Evolutionary conservation across 2,888 invertebrate genomes (phyloP).

Genomic region (Rhyacophila evoluta): DNA sequence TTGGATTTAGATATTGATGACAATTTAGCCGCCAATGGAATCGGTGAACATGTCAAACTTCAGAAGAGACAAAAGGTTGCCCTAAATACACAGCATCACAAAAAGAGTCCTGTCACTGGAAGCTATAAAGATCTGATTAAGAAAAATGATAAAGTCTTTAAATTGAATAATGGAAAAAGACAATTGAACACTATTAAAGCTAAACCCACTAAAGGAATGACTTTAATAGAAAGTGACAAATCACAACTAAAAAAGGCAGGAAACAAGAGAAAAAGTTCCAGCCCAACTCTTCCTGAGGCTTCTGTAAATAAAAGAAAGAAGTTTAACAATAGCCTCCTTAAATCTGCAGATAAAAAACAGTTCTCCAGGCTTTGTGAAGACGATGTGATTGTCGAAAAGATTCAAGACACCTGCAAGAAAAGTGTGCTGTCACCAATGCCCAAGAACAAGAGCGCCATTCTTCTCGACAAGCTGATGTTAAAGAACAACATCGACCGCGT

Average conservation of each 20-base stretch:
- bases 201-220: conserved; percentile 35
- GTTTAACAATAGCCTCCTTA: conserved; percentile 47
- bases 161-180: conserved; percentile 64
- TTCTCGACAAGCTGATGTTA: conserved; percentile 70
- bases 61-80: conserved; percentile 69
- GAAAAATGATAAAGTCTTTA: conserved; percentile 63
- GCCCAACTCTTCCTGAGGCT: conserved; percentile 36
- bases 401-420: conserved; percentile 45
- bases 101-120: conserved; percentile 55
- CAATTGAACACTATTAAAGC: conserved; percentile 60
- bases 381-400: conserved; percentile 58
- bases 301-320: conserved; percentile 58
- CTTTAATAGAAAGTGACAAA: conserved; percentile 51
- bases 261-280: conserved; percentile 58
- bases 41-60: conserved; percentile 69
- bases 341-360: conserved; percentile 49
- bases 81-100: conserved; percentile 47
- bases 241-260: conserved; percentile 51
- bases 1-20: conserved; percentile 68
- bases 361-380: conserved; percentile 54
- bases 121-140: conserved; percentile 59
- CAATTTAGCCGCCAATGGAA: conserved; percentile 66
- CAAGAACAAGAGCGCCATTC: conserved; percentile 66
- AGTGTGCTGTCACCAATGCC: conserved; percentile 55
- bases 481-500: conserved; percentile 72